Evolutionary conservation across 2,888 invertebrate species (phyloP), one percentile per base, ranked within the genome.

Genomic region (Leptopilina drosophilae): DNA sequence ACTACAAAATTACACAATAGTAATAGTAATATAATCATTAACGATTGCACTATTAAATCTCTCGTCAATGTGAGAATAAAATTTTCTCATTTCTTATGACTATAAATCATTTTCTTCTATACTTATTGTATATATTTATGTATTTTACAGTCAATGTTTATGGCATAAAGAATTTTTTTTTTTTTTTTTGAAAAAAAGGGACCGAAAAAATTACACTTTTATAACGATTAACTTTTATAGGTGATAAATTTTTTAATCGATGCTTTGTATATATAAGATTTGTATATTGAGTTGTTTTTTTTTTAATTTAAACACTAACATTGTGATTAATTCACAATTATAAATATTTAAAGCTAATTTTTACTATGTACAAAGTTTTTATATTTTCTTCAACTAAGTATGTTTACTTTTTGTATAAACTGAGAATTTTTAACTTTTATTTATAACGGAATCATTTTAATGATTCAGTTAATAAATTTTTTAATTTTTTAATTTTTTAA

Each of bases 1-100:
- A 66, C 66, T 66, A 42, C 42, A 66, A 42, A 20, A 66, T 62
- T 62, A 62, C 62, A 5, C 62, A 62, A 62, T 62, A 15, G 62
- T 62, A 6, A 62, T 15, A 62, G 20, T 62, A 62, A 20, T 62
- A 62, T 20, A 62, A 62, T 62, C 62, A 62, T 62, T 62, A 62
- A 62, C 20, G 15, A 62, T 15, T 20, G 15, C 15, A 62, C 62
- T 62, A 62, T 62, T 62, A 62, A 62, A 62, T 62, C 15, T 49
- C 15, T 12, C 9, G 49, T 49, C 20, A 62, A 20, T 20, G 15
- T 20, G 62, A 62, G 20, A 62, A 62, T n/a, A 20, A 20, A 62
- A 0, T 20, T 62, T 62, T 62, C 20, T 15, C 20, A 62, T 9
- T 56, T 56, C 56, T 56, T 46, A 46, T 14, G 12, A 20, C 42